Conservation (phyloP, 2,797 vertebrate genomes). For the Trichosurus vulpecula region DNA sequence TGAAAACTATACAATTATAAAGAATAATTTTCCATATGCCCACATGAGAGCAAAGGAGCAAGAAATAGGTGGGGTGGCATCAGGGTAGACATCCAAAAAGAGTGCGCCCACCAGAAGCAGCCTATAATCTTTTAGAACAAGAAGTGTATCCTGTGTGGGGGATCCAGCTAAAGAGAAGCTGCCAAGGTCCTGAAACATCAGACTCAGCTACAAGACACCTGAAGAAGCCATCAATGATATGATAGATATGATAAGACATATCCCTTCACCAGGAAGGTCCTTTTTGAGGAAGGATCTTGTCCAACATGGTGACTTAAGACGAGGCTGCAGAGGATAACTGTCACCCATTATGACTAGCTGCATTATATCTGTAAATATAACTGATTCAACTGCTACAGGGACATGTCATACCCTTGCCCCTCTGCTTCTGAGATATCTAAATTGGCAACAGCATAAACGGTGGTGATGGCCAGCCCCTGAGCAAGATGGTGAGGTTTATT, state of each 20-base stretch:
- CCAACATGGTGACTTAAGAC: constrained; percentile 97
- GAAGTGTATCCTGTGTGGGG: constrained; percentile 88
- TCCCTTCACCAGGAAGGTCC: constrained; percentile 95
- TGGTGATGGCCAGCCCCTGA: constrained; percentile 95
- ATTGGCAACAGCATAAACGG: constrained; percentile 94
- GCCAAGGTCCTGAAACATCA: constrained; percentile 93
- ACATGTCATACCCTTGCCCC: constrained; percentile 82
- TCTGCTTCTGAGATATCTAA: constrained; percentile 94
- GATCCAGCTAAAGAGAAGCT: constrained; percentile 90
- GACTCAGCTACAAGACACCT: constrained; percentile 95
- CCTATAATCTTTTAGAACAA: constrained; percentile 96
- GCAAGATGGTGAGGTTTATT: constrained; percentile 97
- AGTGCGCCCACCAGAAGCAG: constrained; percentile 93
- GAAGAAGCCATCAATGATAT: constrained; percentile 97
- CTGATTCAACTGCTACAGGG: background rate
- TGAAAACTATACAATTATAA: background rate
- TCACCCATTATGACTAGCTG: background rate
- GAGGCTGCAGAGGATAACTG: constrained; percentile 92
- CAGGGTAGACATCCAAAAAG: constrained; percentile 87
- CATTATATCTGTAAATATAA: background rate
- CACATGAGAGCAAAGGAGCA: background rate
- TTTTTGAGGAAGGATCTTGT: constrained; percentile 96
- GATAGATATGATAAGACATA: constrained; percentile 99
- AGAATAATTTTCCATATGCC: background rate
- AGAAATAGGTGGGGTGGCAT: constrained; percentile 44